Evolutionary conservation across 1,140 invertebrate species (phyloP).

Genomic region (Babylonia areolata): DNA sequence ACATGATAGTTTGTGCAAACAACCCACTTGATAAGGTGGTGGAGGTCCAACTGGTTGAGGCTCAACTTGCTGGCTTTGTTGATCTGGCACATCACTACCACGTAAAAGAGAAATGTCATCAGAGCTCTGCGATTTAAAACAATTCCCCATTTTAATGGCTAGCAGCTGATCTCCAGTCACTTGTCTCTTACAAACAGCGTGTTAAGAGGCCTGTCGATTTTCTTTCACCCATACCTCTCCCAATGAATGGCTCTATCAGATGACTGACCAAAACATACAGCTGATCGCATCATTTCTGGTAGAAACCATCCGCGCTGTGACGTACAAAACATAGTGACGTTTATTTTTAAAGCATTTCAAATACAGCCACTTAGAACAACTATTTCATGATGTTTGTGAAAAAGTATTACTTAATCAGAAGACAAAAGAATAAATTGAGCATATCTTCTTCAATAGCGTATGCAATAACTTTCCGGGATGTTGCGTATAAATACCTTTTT

Average conservation of each 20-base stretch:
- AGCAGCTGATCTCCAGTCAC: background rate
- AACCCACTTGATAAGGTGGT: slow-evolving; percentile 74
- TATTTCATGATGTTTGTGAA: background rate
- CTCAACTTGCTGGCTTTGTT: slow-evolving; percentile 59
- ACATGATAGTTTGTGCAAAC: no score
- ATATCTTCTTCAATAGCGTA: background rate
- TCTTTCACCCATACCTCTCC: slow-evolving; percentile 29
- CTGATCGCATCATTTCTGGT: slow-evolving; percentile 26
- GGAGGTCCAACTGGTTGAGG: slow-evolving; percentile 73
- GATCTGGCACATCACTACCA: slow-evolving; percentile 55
- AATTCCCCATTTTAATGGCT: slow-evolving; percentile 73
- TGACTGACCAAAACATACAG: slow-evolving; percentile 46
- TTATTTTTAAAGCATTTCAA: background rate
- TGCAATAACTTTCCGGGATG: background rate
- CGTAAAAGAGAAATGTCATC: slow-evolving; percentile 75
- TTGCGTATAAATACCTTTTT: background rate
- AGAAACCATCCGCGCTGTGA: slow-evolving; percentile 8
- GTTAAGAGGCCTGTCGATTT: background rate
- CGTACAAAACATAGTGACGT: slow-evolving; percentile 15
- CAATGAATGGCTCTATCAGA: slow-evolving; percentile 25
- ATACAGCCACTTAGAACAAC: background rate
- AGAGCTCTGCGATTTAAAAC: slow-evolving; percentile 73
- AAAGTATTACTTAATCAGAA: background rate
- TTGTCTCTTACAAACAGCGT: background rate
- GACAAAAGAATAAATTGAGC: background rate